Evolutionary conservation across 2,113 vertebrate species (phyloP), one percentile per base, ranked within the genome.

Genomic region (Odobenus rosmarus): DNA sequence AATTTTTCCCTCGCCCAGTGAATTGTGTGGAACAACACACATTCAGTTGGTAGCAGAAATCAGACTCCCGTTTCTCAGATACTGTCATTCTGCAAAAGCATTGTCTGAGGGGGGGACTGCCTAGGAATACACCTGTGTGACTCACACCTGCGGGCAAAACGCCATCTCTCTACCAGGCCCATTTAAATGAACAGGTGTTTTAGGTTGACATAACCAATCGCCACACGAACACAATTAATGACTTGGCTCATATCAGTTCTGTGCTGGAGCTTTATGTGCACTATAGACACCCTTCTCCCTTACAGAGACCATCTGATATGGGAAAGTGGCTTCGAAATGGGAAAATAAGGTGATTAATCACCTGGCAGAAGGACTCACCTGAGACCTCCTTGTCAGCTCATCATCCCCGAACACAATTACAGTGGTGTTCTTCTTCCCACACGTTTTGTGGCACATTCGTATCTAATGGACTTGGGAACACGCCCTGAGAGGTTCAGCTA

Each of bases 341-440:
- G 72, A 85, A 93, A 82, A 87, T 16, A 79, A 28, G 59, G 57
- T 42, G 61, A 87, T 85, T 93, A 42, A 72, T 92, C 31, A 84
- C 53, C 86, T 53, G 53, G 57, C 51, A 46, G 77, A 84, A 74
- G 42, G 49, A 83, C 39, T 93, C 80, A 36, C 49, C 24, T 31
- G 59, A 46, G n/a, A 93, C 33, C 55, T 80, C 79, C 82, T 85
- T 55, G 62, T 84, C 79, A 74, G 55, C 62, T 77, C 69, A 5
- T 42, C 57, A 36, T 42, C 46, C 15, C 46, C 83, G 36, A 87
- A 87, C 39, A 59, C 33, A 91, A 84, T 57, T 23, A 81, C 83
- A 67, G 71, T 2, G 67, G 64, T 36, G 49, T 4, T 74, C 55
- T 49, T 74, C 86, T 90, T 39, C 46, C 64, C 31, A 59, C n/a